Conservation (phyloP, 2,113 vertebrate genomes). For the Bubalus kerabau region DNA sequence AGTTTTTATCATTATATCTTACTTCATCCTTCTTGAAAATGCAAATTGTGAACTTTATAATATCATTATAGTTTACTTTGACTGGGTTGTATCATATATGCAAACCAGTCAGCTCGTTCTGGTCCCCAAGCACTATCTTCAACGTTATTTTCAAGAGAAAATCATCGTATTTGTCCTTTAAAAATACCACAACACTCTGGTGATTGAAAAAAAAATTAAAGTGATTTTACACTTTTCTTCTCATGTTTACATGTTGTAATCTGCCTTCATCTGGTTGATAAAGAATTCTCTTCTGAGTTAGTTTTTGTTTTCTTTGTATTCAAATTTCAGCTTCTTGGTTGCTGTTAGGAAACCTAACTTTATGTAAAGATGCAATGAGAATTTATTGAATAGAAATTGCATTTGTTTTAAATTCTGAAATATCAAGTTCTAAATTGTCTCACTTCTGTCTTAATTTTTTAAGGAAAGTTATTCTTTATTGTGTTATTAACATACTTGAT, state of each 20-base stretch:
- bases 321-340: not conserved
- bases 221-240: not conserved
- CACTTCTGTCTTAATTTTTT: not conserved
- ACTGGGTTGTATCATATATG: not conserved
- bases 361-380: not conserved
- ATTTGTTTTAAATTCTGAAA: constrained; percentile 9
- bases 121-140: not conserved
- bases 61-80: not conserved
- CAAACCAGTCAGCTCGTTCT: not conserved
- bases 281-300: not conserved
- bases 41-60: not conserved
- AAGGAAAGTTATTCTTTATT: not conserved
- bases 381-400: not conserved
- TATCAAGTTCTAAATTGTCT: constrained; percentile 8
- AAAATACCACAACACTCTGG: not conserved
- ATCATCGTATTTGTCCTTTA: not conserved
- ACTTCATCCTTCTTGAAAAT: not conserved
- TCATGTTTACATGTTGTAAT: not conserved
- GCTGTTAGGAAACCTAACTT: not conserved
- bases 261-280: not conserved
- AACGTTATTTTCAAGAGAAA: not conserved
- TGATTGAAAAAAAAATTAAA: not conserved
- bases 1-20: not conserved
- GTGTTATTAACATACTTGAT: not conserved
- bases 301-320: not conserved